Base-by-base conservation (phyloP, 1,140 invertebrate species). In the Melipona quadrifasciata region DNA sequence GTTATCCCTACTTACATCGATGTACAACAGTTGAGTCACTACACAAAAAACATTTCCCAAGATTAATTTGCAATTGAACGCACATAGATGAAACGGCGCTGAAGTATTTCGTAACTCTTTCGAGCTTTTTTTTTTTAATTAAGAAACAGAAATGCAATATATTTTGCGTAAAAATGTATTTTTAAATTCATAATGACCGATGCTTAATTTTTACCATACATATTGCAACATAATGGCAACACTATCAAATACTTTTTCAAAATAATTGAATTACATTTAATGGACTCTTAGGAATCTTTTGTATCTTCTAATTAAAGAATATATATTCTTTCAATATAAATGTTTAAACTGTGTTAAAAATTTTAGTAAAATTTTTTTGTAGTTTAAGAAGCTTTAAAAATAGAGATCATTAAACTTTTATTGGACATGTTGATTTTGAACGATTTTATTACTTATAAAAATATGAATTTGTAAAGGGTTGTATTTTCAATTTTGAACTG, bases 1-100 rank as follows among this genome's bases (percentile, higher is more conserved):
- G 77, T 80, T 24, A 31, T 65, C 82, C 82, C 76, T 39, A 53
- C 67, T 31, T 80, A 47, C 82, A 65, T 51, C 31, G 51, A 12
- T 65, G 82, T 65, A 80, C 31, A 31, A 53, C 70, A 70, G 34
- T 73, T 53, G 24, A 78, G n/a, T 55, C 53, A 31, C 34, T 31
- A 2, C 4, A 17, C 14, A n/a, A 75, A 58, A 27, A 34, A 55
- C 31, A 4, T 55, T 76, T 67, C 1, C 1, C 16, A 0, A 39
- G 34, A 71, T 51, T 71, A 71, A 51, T 51, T 71, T 51, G 6
- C 8, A 17, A 51, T 51, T 47, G 34, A 14, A 39, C 21, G 24
- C 21, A 11, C 27, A 1, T 21, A 21, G 19, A 67, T 67, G 19
- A 11, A 67, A 67, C 21, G 8, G 31, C 21, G 0, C 10, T n/a